A percentile compares a stretch with the other conserved stretches of the same genome.
These are phyloP conservation scores for Anhinga anhinga DNA, from an alignment of 2,113 vertebrate genomes.

Conservation along the genomic window DNA sequence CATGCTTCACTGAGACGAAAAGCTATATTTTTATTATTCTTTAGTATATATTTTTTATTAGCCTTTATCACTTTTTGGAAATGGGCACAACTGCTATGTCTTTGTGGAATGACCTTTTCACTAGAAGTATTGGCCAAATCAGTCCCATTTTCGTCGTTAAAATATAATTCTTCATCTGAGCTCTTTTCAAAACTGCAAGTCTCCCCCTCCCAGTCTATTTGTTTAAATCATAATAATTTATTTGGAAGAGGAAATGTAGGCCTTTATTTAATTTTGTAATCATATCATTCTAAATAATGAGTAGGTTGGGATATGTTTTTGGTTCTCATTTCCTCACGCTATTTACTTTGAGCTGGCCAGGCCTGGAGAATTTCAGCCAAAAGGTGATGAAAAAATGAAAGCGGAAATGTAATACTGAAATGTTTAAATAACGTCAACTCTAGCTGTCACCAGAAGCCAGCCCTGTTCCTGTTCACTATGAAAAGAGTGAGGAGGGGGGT, in stretches of 20 bases:
- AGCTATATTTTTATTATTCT: neutral
- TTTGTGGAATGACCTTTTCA: neutral
- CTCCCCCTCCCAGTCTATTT: neutral
- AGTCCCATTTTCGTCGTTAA: neutral
- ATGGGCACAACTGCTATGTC: neutral
- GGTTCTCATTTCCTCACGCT: neutral
- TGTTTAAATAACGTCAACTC: neutral
- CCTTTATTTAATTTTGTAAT: slow-evolving; percentile 8
- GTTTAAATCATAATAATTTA: neutral
- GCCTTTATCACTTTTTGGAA: neutral
- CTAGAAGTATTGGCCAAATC: neutral
- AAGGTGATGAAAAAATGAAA: slow-evolving; percentile 27
- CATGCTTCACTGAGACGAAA: neutral
- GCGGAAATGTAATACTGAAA: neutral
- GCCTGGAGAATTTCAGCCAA: slow-evolving; percentile 9
- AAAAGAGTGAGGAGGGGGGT: neutral
- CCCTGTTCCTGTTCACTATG: neutral
- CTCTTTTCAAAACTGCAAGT: neutral
- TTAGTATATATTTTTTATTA: neutral
- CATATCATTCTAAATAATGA: neutral
- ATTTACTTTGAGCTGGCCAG: neutral
- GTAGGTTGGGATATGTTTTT: neutral
- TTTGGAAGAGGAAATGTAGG: slow-evolving; percentile 10
- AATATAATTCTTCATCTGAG: neutral
- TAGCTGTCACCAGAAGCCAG: neutral